phyloP scores from a whole-genome alignment of 1,140 invertebrate species.

The Meloidogyne floridensis region DNA sequence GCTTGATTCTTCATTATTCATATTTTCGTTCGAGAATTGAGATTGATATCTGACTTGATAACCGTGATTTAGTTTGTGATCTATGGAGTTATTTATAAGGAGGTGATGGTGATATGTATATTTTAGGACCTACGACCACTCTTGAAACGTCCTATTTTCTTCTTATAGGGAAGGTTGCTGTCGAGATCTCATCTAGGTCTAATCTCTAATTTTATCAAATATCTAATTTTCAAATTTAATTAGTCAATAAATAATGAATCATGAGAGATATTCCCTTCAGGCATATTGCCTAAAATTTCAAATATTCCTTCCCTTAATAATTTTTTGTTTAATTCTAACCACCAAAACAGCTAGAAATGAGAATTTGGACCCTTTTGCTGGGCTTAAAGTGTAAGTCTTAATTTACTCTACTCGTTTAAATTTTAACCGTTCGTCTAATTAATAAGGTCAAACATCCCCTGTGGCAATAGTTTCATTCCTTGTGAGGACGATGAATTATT shows the following conservation, averaged over 20 bases:
- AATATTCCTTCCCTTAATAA: neutral
- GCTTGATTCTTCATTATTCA: no score
- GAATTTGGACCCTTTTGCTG: neutral
- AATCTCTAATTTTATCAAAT: no score
- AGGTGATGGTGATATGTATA: no score
- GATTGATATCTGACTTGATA: no score
- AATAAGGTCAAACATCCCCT: conserved; percentile 53
- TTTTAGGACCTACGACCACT: no score
- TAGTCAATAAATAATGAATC: neutral
- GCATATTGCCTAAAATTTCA: neutral
- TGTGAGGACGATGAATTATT: conserved; percentile 42
- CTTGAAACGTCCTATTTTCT: no score
- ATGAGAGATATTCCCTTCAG: neutral
- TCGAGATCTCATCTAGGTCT: no score
- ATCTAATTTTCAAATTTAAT: neutral
- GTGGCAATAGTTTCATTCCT: conserved; percentile 57
- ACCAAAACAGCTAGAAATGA: neutral
- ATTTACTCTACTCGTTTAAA: no score
- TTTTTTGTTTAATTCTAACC: neutral
- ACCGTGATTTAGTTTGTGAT: no score
- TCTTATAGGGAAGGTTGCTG: no score
- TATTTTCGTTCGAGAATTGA: no score
- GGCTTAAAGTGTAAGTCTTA: conserved; percentile 1
- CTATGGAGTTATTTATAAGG: no score
- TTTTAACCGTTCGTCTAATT: neutral